Percentiles rank a stretch among this genome's conserved stretches.
Conservation (phyloP, 2,797 vertebrate species). For the Epinephelus awoara region DNA sequence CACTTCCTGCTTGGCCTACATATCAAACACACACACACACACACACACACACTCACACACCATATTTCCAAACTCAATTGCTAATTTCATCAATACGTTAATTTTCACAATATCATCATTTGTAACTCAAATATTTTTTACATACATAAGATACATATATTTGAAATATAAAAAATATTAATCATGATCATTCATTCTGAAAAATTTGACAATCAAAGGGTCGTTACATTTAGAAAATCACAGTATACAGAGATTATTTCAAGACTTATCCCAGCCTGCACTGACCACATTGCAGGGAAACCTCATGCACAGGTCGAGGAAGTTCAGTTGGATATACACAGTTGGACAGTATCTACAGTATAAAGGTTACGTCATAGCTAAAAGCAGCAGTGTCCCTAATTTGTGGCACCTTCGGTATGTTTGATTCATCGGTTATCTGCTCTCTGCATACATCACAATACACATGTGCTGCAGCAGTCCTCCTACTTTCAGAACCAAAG, state of each 20-base stretch:
- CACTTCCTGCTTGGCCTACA: constrained; percentile 95
- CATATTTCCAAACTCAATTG: constrained; percentile 47
- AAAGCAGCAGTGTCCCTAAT: neutral
- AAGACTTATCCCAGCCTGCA: neutral
- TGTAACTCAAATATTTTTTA: neutral
- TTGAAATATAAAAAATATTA: neutral
- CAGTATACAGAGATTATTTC: neutral
- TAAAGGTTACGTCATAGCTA: neutral
- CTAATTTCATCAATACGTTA: constrained; percentile 54
- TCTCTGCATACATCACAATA: neutral
- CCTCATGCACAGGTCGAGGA: neutral
- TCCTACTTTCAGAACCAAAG: constrained; percentile 24
- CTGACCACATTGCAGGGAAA: neutral
- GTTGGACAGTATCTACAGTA: neutral
- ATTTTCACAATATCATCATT: constrained; percentile 17
- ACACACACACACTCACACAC: constrained; percentile 28
- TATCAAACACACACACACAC: constrained; percentile 81
- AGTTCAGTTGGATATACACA: neutral
- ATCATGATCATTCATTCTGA: neutral
- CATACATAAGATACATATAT: neutral
- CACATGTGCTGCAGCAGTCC: neutral
- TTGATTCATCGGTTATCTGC: neutral
- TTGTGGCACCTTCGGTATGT: neutral
- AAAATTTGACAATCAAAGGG: neutral
- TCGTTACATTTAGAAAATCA: neutral